These are phyloP conservation scores for Macrostomum lignano DNA, from an alignment of 1,140 invertebrate species.

Conservation along the genomic window DNA sequence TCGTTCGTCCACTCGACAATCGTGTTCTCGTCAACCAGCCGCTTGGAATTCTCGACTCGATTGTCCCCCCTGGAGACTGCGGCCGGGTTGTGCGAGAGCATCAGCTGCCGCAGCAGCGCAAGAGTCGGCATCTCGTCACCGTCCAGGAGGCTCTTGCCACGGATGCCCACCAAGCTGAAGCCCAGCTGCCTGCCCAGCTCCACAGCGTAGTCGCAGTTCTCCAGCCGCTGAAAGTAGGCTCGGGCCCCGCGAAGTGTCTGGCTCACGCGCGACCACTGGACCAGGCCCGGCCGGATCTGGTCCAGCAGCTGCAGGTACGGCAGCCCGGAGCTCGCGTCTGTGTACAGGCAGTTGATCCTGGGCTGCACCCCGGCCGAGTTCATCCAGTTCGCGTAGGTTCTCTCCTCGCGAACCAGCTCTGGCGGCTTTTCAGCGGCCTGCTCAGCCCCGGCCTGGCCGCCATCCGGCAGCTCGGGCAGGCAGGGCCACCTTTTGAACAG, in stretches of 20 bases:
- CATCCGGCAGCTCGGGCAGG: slow-evolving; percentile 23
- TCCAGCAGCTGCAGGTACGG: slow-evolving; percentile 93
- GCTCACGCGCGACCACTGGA: slow-evolving; percentile 72
- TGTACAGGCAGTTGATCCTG: slow-evolving; percentile 84
- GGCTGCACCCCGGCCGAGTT: slow-evolving; percentile 87
- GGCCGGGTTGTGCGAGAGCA: slow-evolving; percentile 83
- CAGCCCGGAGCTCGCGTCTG: slow-evolving; percentile 69
- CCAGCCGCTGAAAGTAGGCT: too few relatives aligned
- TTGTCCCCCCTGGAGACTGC: slow-evolving; percentile 59
- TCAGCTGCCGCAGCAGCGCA: slow-evolving; percentile 86
- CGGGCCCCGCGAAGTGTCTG: too few relatives aligned
- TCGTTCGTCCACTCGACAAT: slow-evolving; percentile 85
- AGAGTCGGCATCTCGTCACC: slow-evolving; percentile 77
- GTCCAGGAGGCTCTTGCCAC: slow-evolving; percentile 75
- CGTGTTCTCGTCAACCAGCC: slow-evolving; percentile 61
- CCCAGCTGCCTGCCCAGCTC: too few relatives aligned
- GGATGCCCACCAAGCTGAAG: too few relatives aligned
- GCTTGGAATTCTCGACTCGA: slow-evolving; percentile 32
- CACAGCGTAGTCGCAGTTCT: too few relatives aligned
- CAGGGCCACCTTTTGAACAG: slow-evolving; percentile 92
- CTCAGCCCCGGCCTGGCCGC: slow-evolving; percentile 16
- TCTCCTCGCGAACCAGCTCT: slow-evolving; percentile 26
- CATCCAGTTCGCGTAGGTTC: slow-evolving; percentile 90
- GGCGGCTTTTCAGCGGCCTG: slow-evolving; percentile 15
- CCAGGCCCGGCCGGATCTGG: slow-evolving; percentile 73